Base-by-base conservation (phyloP, 64 coral and sea anemone genomes). In the Trachythela sp. region DNA sequence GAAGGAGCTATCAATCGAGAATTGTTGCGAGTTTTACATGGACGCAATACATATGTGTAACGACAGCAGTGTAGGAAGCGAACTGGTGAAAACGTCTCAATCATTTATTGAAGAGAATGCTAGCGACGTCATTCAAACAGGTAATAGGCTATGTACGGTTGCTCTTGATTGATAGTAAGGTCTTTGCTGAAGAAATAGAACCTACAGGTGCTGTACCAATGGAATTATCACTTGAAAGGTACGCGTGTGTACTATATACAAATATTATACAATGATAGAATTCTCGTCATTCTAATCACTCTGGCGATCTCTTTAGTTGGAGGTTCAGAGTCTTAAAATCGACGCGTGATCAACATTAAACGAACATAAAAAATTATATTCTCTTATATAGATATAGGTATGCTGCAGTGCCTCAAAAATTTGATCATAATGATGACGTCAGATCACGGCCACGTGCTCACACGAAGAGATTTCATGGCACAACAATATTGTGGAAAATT, bases 181-280 rank as follows among this genome's bases (percentile, higher is more conserved):
- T 99, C 30, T 99, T 94, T 93, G 95, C 95, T n/a, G 95, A 99
- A 72, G 93, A 99, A 48, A 91, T 99, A 20, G 95, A 99, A 15
- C 95, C 95, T 0, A 99, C 95, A 40, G 95, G 95, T 77, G 93
- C 91, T 17, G 95, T 99, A 6, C 95, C 95, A 13, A 99, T 99
- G 93, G 95, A 99, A 56, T 88, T 99, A 2, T 99, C 95, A 27
- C 90, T 99, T 8, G 93, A 99, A 86, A 94, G 95, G 95, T 99
- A 87, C n/a, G n/a, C n/a, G n/a, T n/a, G n/a, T n/a, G n/a, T n/a
- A n/a, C n/a, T n/a, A n/a, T n/a, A n/a, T n/a, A n/a, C n/a, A n/a
- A n/a, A n/a, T n/a, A n/a, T n/a, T n/a, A n/a, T n/a, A n/a, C n/a
- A n/a, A n/a, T n/a, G n/a, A n/a, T n/a, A n/a, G n/a, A n/a, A n/a